Evolutionary conservation across 1,140 invertebrate species (phyloP).

Genomic region (Magallana gigas): DNA sequence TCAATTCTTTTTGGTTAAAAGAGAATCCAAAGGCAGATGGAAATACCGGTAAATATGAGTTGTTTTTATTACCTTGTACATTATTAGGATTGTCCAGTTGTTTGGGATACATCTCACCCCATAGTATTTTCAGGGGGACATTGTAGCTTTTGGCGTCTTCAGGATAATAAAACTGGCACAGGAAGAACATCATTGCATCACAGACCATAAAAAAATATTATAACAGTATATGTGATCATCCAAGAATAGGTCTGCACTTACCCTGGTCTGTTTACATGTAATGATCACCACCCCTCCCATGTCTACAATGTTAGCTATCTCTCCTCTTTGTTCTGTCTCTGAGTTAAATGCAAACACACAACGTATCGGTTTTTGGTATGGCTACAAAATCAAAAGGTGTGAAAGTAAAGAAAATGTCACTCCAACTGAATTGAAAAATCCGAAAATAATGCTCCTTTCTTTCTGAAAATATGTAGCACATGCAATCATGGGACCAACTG

Average conservation of each 20-base stretch:
- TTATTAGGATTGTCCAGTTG: constrained; percentile 74
- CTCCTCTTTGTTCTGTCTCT: background rate
- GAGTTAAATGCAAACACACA: constrained; percentile 5
- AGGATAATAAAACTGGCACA: constrained; percentile 73
- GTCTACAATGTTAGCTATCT: background rate
- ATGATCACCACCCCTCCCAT: background rate
- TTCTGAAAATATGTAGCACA: too few relatives aligned
- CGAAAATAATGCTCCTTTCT: too few relatives aligned
- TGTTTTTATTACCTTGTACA: constrained; percentile 70
- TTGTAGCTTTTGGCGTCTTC: constrained; percentile 63
- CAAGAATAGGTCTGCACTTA: background rate
- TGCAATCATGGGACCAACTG: too few relatives aligned
- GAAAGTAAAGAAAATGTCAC: too few relatives aligned
- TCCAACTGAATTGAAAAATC: too few relatives aligned
- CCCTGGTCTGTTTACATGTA: constrained; percentile 2
- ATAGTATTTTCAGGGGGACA: constrained; percentile 73
- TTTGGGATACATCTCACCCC: constrained; percentile 63
- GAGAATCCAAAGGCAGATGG: too few relatives aligned
- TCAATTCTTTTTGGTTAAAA: too few relatives aligned
- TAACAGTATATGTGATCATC: too few relatives aligned
- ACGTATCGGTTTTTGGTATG: background rate
- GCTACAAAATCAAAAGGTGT: background rate
- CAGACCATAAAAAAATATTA: background rate
- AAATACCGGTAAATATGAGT: too few relatives aligned
- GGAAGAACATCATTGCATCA: background rate